phyloP scores from a whole-genome alignment of 2,888 invertebrate genomes.

The Smittia aterrima region DNA sequence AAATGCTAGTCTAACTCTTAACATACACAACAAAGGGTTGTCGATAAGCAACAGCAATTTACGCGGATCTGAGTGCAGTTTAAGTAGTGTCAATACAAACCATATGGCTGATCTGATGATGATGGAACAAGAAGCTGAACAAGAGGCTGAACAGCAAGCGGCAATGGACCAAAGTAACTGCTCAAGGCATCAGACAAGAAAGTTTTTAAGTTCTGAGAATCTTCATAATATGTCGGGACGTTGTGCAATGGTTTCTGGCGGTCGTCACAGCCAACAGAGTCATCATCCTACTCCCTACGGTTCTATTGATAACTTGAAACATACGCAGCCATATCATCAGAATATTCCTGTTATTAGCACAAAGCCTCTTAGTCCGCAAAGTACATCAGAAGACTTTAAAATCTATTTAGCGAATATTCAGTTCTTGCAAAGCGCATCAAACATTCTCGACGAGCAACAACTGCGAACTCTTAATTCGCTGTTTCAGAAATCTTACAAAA shows the following conservation, averaged over 20 bases:
- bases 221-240: constrained; percentile 44
- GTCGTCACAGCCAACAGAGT: constrained; percentile 12
- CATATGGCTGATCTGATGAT: constrained; percentile 35
- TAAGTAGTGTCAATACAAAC: constrained; percentile 55
- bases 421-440: constrained; percentile 68
- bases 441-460: constrained; percentile 61
- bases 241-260: neutral
- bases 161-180: constrained; percentile 22
- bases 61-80: constrained; percentile 55
- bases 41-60: constrained; percentile 58
- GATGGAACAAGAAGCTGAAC: constrained; percentile 35
- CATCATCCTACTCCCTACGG: constrained; percentile 34
- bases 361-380: constrained; percentile 65
- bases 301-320: constrained; percentile 31
- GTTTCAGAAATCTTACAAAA: constrained; percentile 59
- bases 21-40: constrained; percentile 57
- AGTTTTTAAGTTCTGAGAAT: constrained; percentile 54
- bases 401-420: constrained; percentile 71
- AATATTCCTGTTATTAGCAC: constrained; percentile 55
- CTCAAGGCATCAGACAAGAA: constrained; percentile 47
- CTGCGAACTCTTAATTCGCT: constrained; percentile 60
- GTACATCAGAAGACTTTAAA: constrained; percentile 68
- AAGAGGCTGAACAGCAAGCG: constrained; percentile 27
- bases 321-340: constrained; percentile 28
- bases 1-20: constrained; percentile 85